Evolutionary conservation across 2,113 vertebrate genomes (phyloP).

Genomic region (Leptocoma aspasia): DNA sequence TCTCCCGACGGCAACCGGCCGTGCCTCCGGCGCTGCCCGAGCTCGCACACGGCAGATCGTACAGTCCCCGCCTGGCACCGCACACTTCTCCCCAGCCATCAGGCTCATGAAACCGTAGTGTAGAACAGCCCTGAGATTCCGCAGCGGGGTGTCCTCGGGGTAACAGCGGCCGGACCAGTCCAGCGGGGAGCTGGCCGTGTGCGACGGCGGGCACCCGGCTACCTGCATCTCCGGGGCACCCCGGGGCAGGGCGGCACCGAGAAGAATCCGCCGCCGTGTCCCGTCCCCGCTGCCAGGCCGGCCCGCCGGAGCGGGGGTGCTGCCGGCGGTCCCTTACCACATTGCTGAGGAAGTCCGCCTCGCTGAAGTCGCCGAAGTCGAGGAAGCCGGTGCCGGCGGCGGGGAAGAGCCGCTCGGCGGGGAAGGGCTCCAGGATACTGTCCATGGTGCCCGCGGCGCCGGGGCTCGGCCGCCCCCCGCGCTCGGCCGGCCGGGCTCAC

Average conservation of each 20-base stretch:
- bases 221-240: background rate
- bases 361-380: constrained; percentile 84
- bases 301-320: background rate
- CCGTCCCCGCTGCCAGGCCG: background rate
- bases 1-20: background rate
- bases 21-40: background rate
- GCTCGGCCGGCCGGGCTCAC: background rate
- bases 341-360: constrained; percentile 85
- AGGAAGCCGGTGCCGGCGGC: constrained; percentile 77
- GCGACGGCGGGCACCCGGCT: too few species aligned
- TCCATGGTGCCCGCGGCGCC: constrained; percentile 73
- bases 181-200: background rate
- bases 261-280: background rate
- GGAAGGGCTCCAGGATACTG: constrained; percentile 81
- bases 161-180: background rate
- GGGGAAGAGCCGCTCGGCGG: constrained; percentile 83
- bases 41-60: background rate
- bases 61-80: background rate
- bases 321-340: constrained; percentile 73
- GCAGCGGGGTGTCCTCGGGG: background rate
- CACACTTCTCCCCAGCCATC: background rate
- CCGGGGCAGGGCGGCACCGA: background rate
- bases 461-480: background rate
- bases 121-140: background rate
- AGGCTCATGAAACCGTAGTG: background rate